Evolutionary conservation across 2,113 vertebrate species (phyloP), one percentile per base, ranked within the genome.

Genomic region (Struthidea cinerea): DNA sequence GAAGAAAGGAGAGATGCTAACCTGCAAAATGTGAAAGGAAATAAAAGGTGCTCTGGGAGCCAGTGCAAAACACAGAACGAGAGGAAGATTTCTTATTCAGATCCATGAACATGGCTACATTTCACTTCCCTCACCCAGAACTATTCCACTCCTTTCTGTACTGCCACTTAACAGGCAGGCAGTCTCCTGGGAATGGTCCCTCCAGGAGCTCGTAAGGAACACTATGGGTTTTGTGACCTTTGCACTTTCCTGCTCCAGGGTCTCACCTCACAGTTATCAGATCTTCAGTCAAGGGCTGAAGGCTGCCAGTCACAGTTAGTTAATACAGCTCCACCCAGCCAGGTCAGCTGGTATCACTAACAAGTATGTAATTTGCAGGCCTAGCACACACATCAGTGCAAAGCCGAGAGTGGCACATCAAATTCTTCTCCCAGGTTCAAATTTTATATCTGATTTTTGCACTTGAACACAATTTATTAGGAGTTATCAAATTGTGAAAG

Each of bases 31-130:
- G 76, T 71, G 85, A 75, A 67, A 63, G 68, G 70, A 93, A 96
- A 80, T 94, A 94, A 93, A 94, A 93, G 79, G 88, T 61, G 80
- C 37, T 92, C 60, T 71, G 85, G 93, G 68, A 96, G 32, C 18
- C 70, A 67, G 68, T 10, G 15, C 52, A 75, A 84, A 94, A 52
- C 30, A 27, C 28, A 65, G 71, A 77, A 57, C 0, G 8, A 71
- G 49, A 0, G 1, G 52, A 57, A 59, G 71, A 60, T 90, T 95
- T 93, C 75, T 84, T 49, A 86, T 86, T 84, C 85, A 56, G 24
- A 63, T 17, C 59, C 59, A 65, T 0, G 28, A 55, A 37, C 55
- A 5, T 21, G 68, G 75, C 7, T 70, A 12, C 82, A 28, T 84
- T 92, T 75, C 52, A 44, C 56, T 84, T 30, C 61, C 69, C 78